A percentile compares a stretch with the other conserved stretches of the same genome.
Evolutionary conservation across 2,888 invertebrate species (phyloP).

Genomic region (Sarcophaga carnaria): DNA sequence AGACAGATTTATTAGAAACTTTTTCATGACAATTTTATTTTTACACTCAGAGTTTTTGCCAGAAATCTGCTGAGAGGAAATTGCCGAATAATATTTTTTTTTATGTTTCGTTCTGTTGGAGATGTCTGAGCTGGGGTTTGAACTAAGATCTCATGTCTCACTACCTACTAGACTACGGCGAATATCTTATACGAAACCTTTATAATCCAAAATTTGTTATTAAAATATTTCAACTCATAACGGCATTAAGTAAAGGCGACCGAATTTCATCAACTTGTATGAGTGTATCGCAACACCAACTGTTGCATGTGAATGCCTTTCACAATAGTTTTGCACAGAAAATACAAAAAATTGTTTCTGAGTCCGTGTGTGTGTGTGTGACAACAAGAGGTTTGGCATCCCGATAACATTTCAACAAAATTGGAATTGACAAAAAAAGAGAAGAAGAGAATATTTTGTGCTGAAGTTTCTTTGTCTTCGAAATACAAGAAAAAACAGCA

Average conservation of each 20-base stretch:
- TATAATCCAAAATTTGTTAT: too few species aligned
- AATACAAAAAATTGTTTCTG: background rate
- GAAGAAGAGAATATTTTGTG: background rate
- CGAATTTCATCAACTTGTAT: background rate
- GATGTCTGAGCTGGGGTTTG: too few species aligned
- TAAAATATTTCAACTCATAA: too few species aligned
- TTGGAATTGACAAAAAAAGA: constrained; percentile 11
- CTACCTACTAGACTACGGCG: too few species aligned
- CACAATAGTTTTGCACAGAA: constrained; percentile 33
- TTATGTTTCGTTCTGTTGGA: too few species aligned
- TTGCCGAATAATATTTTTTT: too few species aligned
- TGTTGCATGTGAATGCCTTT: constrained; percentile 59
- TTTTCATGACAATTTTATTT: too few species aligned
- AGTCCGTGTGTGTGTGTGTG: background rate
- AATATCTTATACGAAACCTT: background rate
- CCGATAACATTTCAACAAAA: constrained; percentile 53
- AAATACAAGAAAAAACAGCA: constrained; percentile 54
- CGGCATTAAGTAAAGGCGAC: too few species aligned
- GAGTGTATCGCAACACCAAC: constrained; percentile 44
- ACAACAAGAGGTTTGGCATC: background rate
- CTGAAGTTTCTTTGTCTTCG: constrained; percentile 58
- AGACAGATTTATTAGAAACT: too few species aligned
- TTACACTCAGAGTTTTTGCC: too few species aligned
- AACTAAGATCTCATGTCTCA: too few species aligned
- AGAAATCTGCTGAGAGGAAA: too few species aligned